Evolutionary conservation across 1,140 invertebrate genomes (phyloP), one percentile per base, ranked within the genome.

Genomic region (Heterodera schachtii): DNA sequence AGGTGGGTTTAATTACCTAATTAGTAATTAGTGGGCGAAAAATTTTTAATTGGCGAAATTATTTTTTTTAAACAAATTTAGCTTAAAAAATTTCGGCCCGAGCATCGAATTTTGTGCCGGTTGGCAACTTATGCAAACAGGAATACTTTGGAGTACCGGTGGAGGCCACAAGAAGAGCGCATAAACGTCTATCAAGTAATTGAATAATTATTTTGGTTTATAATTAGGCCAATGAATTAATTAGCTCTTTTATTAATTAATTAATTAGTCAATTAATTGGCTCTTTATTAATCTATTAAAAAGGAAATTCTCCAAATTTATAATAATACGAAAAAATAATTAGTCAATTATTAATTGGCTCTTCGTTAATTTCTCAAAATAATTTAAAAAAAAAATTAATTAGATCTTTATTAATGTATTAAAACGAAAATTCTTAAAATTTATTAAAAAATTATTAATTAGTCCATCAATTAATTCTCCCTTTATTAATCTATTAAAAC

Each of bases 31-130:
- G 44, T 21, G 9, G 3, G 6, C 46, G n/a, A 73, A 80, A 60
- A 31, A 31, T 31, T 31, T 31, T 31, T 31, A 31, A 31, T 21
- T 70, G 19, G 46, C 57, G 47, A 44, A 52, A 21, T 7, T 71
- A 6, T n/a, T 64, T 19, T 19, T 19, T 64, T 52, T 43, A 5
- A 49, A 31, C 31, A 41, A 44, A 60, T 86, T 67, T 64, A 85
- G 82, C 81, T 89, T 16, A 89, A 89, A 78, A 89, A 89, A 80
- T 89, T 90, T 84, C 84, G 87, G 2, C 88, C 88, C 13, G 86
- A 90, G 52, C 86, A 89, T 80, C 82, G 86, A 41, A 80, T 85
- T 6, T 77, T 89, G 13, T 83, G 81, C 77, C 82, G 87, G 19
- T 73, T 89, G 75, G 84, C 82, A 13, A 89, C 88, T 43, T 90